Percentiles rank a stretch among this genome's conserved stretches.
phyloP scores from a whole-genome alignment of 2,888 invertebrate genomes.

The Torymus aiolomorphi region DNA sequence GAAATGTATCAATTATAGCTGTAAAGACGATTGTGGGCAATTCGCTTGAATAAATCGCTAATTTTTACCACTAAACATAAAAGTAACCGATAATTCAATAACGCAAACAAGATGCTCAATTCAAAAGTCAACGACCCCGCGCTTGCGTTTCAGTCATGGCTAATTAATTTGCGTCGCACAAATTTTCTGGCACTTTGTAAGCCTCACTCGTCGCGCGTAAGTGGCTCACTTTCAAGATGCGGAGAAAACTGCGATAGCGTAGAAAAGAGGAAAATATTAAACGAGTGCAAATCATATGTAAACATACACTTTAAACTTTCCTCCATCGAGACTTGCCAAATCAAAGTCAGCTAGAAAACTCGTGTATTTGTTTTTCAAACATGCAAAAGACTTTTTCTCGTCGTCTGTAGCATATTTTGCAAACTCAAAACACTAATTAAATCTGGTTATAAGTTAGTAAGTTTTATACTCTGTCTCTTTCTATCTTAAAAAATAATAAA shows the following conservation, averaged over 20 bases:
- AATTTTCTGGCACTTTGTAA: conserved; percentile 29
- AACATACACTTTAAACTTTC: conserved; percentile 17
- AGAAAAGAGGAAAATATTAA: conserved; percentile 26
- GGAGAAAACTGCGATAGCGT: not conserved
- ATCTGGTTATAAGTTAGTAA: too few relatives aligned
- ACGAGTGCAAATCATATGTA: conserved; percentile 31
- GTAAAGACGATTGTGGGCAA: conserved; percentile 6
- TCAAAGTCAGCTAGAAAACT: not conserved
- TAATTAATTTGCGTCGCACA: conserved; percentile 37
- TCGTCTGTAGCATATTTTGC: not conserved
- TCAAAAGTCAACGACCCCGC: conserved; percentile 36
- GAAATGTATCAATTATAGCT: conserved; percentile 7
- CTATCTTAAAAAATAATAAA: too few relatives aligned
- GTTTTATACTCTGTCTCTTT: too few relatives aligned
- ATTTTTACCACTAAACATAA: conserved; percentile 5
- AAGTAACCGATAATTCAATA: conserved; percentile 35
- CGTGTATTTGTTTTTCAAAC: not conserved
- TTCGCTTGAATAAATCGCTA: conserved; percentile 23
- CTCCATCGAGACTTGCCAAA: conserved; percentile 20
- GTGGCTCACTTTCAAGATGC: conserved; percentile 31
- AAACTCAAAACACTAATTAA: too few relatives aligned
- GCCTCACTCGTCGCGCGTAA: conserved; percentile 1
- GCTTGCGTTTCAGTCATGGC: conserved; percentile 19
- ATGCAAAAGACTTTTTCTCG: not conserved
- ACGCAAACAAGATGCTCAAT: conserved; percentile 1